A percentile compares a stretch with the other conserved stretches of the same genome.
Evolutionary conservation across 2,797 vertebrate genomes (phyloP).

Genomic region (Kryptolebias ocellatus): DNA sequence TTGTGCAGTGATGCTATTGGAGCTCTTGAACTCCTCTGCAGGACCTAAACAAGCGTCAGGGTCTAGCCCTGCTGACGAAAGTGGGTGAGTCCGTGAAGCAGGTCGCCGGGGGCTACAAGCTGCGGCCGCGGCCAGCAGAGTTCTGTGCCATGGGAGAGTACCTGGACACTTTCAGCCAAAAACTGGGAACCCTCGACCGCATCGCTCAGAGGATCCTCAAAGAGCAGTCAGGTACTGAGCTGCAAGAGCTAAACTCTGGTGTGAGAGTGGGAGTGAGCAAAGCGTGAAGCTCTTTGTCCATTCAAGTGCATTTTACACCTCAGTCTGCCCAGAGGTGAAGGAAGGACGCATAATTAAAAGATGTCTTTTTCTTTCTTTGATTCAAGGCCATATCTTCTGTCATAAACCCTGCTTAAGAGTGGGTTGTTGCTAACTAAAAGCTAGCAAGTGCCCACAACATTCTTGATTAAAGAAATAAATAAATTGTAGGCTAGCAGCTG

Average conservation of each 20-base stretch:
- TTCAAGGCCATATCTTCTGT: too few species aligned
- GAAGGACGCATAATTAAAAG: too few species aligned
- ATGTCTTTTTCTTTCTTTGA: not conserved
- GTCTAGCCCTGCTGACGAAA: conserved; percentile 91
- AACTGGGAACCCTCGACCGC: conserved; percentile 96
- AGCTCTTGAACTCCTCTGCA: conserved; percentile 49
- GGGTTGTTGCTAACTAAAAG: too few species aligned
- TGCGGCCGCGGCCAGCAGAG: conserved; percentile 90
- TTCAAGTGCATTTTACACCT: too few species aligned
- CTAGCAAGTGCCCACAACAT: too few species aligned
- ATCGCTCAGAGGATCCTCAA: conserved; percentile 98
- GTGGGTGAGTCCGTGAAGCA: conserved; percentile 96
- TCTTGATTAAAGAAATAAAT: too few species aligned
- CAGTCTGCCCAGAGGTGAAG: too few species aligned
- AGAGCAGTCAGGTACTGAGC: conserved; percentile 89
- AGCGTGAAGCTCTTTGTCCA: too few species aligned
- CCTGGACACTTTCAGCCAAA: conserved; percentile 92
- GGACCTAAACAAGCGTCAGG: conserved; percentile 98
- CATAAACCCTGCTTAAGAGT: too few species aligned
- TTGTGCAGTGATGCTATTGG: not conserved
- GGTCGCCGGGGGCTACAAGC: conserved; percentile 93
- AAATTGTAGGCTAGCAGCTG: too few species aligned
- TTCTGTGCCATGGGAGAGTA: conserved; percentile 93
- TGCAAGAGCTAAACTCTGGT: not conserved
- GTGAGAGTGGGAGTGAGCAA: too few species aligned